These are phyloP conservation scores for Nyctereutes procyonoides DNA, from an alignment of 2,113 vertebrate genomes.

Conservation along the genomic window DNA sequence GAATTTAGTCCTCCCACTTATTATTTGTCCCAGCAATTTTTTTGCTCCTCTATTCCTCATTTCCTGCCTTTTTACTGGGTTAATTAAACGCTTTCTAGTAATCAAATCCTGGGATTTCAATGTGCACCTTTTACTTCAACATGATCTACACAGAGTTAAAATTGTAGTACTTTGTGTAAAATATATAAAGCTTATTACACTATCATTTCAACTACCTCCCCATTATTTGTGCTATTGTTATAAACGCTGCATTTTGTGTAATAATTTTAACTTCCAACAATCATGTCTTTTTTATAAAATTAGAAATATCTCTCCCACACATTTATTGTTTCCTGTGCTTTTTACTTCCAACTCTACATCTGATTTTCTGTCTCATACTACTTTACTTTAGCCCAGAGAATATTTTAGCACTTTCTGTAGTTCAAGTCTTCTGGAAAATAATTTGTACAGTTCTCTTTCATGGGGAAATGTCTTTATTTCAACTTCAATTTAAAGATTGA, in stretches of 20 bases:
- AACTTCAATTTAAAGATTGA: neutral
- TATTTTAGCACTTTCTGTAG: neutral
- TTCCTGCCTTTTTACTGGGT: neutral
- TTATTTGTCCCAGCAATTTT: neutral
- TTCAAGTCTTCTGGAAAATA: neutral
- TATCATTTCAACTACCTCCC: neutral
- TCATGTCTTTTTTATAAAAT: neutral
- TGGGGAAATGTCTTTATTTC: neutral
- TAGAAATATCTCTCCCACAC: neutral
- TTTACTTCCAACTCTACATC: neutral
- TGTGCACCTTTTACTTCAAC: neutral
- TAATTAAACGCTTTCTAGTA: neutral
- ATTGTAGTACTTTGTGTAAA: neutral
- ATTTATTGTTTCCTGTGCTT: neutral
- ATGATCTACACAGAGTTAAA: neutral
- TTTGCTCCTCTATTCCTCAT: neutral
- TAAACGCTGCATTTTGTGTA: neutral
- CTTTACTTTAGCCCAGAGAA: neutral
- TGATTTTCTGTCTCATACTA: neutral
- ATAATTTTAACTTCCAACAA: neutral
- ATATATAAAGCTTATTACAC: neutral
- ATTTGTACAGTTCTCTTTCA: neutral
- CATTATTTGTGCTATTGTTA: neutral
- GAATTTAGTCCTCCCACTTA: neutral
- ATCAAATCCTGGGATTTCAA: neutral